A percentile compares a stretch with the other conserved stretches of the same genome.
phyloP scores from a whole-genome alignment of 2,888 invertebrate genomes.

The Odontocolon sp. region DNA sequence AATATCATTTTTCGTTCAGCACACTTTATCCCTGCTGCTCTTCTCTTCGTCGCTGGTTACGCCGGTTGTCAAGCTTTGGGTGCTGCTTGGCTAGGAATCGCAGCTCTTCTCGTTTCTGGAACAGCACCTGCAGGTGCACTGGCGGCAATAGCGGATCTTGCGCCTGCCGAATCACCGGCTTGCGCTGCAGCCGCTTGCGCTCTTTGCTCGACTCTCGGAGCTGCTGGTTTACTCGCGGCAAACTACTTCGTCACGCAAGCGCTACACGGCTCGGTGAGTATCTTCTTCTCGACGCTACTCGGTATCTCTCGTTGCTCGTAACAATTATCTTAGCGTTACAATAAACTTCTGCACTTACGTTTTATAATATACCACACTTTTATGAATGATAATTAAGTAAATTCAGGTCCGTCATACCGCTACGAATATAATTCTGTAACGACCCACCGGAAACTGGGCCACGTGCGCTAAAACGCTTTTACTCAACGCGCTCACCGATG shows the following conservation, averaged over 20 bases:
- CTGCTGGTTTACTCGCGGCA: conserved; percentile 83
- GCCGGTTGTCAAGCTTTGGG: conserved; percentile 84
- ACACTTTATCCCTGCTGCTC: conserved; percentile 83
- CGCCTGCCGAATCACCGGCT: conserved; percentile 81
- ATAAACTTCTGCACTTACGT: neutral
- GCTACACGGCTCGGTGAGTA: conserved; percentile 83
- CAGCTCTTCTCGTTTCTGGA: conserved; percentile 83
- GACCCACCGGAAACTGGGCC: neutral
- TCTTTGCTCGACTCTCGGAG: conserved; percentile 83
- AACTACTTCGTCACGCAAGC: conserved; percentile 84
- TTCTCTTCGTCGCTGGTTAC: conserved; percentile 84
- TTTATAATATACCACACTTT: neutral
- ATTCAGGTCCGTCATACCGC: neutral
- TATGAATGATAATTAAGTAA: conserved; percentile 1
- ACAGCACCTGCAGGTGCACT: conserved; percentile 84
- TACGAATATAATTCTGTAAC: neutral
- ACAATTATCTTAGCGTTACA: neutral
- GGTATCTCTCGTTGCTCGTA: neutral
- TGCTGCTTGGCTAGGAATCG: conserved; percentile 83
- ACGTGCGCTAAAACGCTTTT: neutral
- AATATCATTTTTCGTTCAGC: conserved; percentile 76
- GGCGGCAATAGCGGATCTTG: conserved; percentile 84
- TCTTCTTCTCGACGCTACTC: neutral
- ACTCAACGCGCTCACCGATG: neutral
- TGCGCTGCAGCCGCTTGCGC: conserved; percentile 80